Evolutionary conservation across 2,113 vertebrate genomes (phyloP), one percentile per base, ranked within the genome.

Genomic region (Anthoscopus minutus): DNA sequence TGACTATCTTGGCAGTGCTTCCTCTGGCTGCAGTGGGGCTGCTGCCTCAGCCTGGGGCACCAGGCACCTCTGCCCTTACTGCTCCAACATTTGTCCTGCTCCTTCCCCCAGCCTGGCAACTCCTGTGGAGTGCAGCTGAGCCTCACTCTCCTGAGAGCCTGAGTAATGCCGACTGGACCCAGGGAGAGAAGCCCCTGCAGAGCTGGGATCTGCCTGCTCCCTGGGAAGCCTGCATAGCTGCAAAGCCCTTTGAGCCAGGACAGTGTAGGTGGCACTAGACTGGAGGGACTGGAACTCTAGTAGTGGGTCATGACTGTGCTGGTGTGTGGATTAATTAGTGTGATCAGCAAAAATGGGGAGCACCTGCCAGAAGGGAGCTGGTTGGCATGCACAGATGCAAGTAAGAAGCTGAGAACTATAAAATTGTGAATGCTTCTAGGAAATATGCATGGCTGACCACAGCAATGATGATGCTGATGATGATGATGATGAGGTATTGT

Each of bases 1-100:
- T 1, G 1, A 18, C 15, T 15, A 0, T 7, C 15, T 6, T 2
- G 8, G 42, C 86, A 81, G 15, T 1, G 4, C 28, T 15, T 54
- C 35, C 44, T 35, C 33, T 13, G 31, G 10, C 33, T 69, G 35
- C 58, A 78, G 35, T 1, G 8, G 33, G 40, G 54, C 54, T 88
- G 37, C 35, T 81, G n/a, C 44, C 57, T 83, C 62, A 71, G 31
- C 25, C 40, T 13, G 17, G 30, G 21, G 7, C 4, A 57, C 8
- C n/a, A 35, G 67, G 16, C 11, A 28, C 35, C 13, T 13, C 44
- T 67, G 18, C 2, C 24, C 5, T 33, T 18, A 1, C 23, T 30
- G 24, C 40, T 60, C 40, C 40, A n/a, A 10, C 16, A 3, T 40
- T 44, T 28, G 13, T 60, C 27, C 21, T 5, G 3, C 14, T 93